Evolutionary conservation across 2,113 vertebrate genomes (phyloP).

Genomic region (Pedetes capensis): DNA sequence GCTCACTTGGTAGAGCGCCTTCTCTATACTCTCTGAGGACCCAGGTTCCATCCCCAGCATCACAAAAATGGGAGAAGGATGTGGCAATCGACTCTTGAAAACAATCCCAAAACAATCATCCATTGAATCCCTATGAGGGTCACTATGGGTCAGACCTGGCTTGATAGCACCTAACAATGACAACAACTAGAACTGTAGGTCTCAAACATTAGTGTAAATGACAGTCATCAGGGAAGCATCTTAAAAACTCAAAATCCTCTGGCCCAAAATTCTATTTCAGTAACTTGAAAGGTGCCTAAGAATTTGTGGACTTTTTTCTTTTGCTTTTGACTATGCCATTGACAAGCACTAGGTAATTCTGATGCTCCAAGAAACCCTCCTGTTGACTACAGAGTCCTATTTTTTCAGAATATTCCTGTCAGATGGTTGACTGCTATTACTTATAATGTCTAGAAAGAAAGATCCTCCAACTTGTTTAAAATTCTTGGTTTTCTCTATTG

Average conservation of each 20-base stretch:
- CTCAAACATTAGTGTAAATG: not conserved
- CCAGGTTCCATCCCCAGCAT: too few relatives aligned
- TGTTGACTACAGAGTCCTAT: not conserved
- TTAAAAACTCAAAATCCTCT: not conserved
- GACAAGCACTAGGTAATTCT: not conserved
- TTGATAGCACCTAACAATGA: too few relatives aligned
- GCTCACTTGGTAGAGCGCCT: too few relatives aligned
- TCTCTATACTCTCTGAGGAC: too few relatives aligned
- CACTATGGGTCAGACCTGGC: too few relatives aligned
- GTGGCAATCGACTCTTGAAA: too few relatives aligned
- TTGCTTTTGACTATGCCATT: not conserved
- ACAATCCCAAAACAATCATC: too few relatives aligned
- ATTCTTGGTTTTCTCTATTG: not conserved
- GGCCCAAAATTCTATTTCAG: not conserved
- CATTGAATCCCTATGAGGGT: too few relatives aligned
- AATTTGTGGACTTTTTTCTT: not conserved
- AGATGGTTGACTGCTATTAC: constrained; percentile 12
- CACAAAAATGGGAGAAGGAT: too few relatives aligned
- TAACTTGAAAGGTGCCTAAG: not conserved
- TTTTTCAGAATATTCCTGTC: constrained; percentile 4
- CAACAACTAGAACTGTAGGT: not conserved
- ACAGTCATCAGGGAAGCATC: not conserved
- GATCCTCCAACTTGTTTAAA: not conserved
- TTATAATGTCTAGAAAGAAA: not conserved
- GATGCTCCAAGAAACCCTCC: not conserved